These are phyloP conservation scores for Macaca fascicularis DNA, from an alignment of 2,113 vertebrate species.

Conservation along the genomic window T2T-MFA8v1.1 NC_088380.1:121545001-121545500, in stretches of 20 bases:
- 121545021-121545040: conserved; percentile 40
- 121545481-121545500: neutral
- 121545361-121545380: neutral
- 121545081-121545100: conserved; percentile 44
- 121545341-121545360: neutral
- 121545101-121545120: neutral
- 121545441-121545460: neutral
- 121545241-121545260: neutral
- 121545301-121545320: neutral
- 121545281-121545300: neutral
- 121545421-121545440: accelerated
- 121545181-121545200: conserved; percentile 36
- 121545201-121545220: conserved; percentile 3
- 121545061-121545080: conserved; percentile 60
- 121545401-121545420: neutral
- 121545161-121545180: neutral
- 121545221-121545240: conserved; percentile 41
- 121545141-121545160: conserved; percentile 37
- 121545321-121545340: neutral
- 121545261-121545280: neutral
- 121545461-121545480: neutral
- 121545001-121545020: conserved; percentile 54
- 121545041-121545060: conserved; percentile 23
- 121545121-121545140: neutral
- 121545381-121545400: neutral